phyloP scores from a whole-genome alignment of 2,888 invertebrate species.

The Andrena flavipes region DNA sequence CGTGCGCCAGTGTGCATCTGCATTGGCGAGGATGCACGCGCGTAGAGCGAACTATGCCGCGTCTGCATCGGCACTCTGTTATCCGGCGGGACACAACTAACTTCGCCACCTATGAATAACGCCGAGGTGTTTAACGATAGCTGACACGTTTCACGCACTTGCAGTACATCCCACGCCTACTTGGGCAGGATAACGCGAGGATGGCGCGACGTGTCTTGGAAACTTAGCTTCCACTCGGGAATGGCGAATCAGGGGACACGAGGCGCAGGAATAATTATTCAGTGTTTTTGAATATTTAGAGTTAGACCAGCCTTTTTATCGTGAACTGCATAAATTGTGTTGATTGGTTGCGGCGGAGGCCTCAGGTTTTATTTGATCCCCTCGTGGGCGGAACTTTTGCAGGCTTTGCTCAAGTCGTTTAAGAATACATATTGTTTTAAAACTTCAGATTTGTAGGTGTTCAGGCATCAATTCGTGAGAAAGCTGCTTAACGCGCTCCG shows the following conservation, averaged over 20 bases:
- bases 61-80: slow-evolving; percentile 10
- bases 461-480: no score
- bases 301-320: no score
- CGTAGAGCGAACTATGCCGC: background rate
- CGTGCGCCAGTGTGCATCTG: slow-evolving; percentile 22
- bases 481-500: no score
- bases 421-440: no score
- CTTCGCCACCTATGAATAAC: slow-evolving; percentile 64
- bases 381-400: no score
- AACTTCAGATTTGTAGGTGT: no score
- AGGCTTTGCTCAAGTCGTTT: no score
- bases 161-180: slow-evolving; percentile 31
- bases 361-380: no score
- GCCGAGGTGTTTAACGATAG: slow-evolving; percentile 52
- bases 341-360: no score
- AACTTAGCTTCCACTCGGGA: slow-evolving; percentile 20
- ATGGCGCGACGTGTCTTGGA: slow-evolving; percentile 14
- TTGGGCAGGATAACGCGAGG: slow-evolving; percentile 15
- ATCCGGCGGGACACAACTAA: slow-evolving; percentile 26
- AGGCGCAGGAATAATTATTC: no score
- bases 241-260: slow-evolving; percentile 14
- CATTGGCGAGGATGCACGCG: slow-evolving; percentile 24
- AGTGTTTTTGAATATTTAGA: no score
- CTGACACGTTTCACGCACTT: slow-evolving; percentile 48
- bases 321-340: no score